phyloP scores from a whole-genome alignment of 2,113 vertebrate species.

The Carassius auratus region DNA sequence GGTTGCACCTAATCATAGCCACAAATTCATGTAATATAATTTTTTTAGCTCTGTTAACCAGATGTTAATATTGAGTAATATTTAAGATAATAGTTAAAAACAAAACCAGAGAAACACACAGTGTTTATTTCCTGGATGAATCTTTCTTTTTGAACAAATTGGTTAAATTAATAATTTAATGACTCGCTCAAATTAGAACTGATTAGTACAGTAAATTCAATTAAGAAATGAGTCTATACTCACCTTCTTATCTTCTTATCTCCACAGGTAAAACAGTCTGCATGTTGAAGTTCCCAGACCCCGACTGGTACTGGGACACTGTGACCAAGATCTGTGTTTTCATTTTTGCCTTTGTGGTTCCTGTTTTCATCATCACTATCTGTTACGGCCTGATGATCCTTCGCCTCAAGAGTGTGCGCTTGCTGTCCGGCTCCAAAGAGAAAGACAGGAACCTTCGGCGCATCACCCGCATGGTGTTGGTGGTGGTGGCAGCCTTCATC shows the following conservation, averaged over 20 bases:
- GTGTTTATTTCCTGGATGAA: neutral
- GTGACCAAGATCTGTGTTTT: constrained; percentile 95
- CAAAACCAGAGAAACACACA: neutral
- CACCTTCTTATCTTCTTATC: constrained; percentile 26
- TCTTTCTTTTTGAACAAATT: neutral
- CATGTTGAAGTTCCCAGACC: constrained; percentile 84
- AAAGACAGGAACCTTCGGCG: constrained; percentile 90
- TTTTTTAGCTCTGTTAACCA: neutral
- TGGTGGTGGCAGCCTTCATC: constrained; percentile 95
- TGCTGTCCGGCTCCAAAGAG: constrained; percentile 95
- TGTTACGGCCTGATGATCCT: constrained; percentile 97
- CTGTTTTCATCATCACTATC: constrained; percentile 92
- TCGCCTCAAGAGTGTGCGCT: constrained; percentile 89
- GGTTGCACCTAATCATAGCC: too few relatives aligned
- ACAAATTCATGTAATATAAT: too few relatives aligned
- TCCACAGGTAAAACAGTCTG: constrained; percentile 79
- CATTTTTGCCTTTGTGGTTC: constrained; percentile 92
- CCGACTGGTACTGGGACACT: constrained; percentile 90
- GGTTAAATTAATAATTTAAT: neutral
- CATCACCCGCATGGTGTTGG: constrained; percentile 97
- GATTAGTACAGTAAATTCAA: too few relatives aligned
- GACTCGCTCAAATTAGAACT: neutral
- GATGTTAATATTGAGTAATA: neutral
- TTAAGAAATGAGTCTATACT: too few relatives aligned
- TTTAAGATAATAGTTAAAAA: neutral